Conservation (phyloP, 1,140 invertebrate species). For the Megalonaias nervosa region DNA sequence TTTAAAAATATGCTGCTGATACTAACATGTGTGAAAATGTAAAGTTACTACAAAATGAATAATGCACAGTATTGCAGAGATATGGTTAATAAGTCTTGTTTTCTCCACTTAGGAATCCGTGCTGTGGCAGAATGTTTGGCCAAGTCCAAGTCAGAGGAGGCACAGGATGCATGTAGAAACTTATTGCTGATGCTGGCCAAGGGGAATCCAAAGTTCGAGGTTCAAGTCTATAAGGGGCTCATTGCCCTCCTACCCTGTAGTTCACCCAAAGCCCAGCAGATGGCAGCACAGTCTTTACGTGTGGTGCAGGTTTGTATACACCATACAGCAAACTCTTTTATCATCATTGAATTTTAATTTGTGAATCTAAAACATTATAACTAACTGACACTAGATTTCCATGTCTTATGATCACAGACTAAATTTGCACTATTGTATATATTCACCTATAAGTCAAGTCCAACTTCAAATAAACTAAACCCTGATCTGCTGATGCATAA, state of each 20-base stretch:
- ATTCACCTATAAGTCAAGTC: no score
- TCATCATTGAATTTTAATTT: background rate
- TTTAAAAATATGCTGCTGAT: no score
- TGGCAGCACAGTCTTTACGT: constrained; percentile 68
- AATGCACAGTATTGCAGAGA: no score
- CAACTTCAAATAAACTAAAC: no score
- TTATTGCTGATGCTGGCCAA: constrained; percentile 68
- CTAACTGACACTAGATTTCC: background rate
- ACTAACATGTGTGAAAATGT: no score
- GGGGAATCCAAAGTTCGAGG: constrained; percentile 71
- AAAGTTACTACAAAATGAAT: no score
- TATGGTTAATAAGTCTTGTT: no score
- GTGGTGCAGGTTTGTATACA: constrained; percentile 64
- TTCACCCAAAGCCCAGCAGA: constrained; percentile 72
- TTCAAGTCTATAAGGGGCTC: constrained; percentile 71
- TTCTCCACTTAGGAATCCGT: constrained; percentile 63
- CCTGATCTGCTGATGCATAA: no score
- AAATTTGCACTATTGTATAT: no score
- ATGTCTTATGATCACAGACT: no score
- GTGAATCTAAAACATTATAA: background rate
- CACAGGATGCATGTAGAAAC: constrained; percentile 67
- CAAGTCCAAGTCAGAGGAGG: constrained; percentile 69
- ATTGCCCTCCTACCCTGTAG: constrained; percentile 71
- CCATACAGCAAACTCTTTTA: constrained; percentile 1
- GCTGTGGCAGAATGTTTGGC: constrained; percentile 71